Base-by-base conservation (phyloP, 2,797 vertebrate species). In the Cyclura pinguis region DNA sequence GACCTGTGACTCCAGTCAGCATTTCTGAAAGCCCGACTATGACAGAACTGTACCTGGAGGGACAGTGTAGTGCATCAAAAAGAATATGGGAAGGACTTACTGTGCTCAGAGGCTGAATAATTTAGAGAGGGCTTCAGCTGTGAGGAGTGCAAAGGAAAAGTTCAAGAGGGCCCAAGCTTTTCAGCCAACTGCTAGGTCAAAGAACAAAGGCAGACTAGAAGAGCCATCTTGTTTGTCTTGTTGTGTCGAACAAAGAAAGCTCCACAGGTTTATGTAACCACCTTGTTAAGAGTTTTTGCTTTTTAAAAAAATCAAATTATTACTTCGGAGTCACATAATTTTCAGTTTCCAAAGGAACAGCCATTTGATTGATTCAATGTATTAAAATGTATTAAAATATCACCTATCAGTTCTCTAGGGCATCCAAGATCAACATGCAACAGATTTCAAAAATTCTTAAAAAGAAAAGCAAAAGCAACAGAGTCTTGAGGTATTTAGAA, bases 21-120 rank as follows among this genome's bases (percentile, higher is more conserved):
- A 6, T 87, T 88, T 92, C n/a, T 84, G 47, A 90, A 86, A 80
- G 80, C 55, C 89, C 16, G 59, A 22, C 38, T 83, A 50, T 90
- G 81, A 91, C 59, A n/a, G 32, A 88, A 91, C 87, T 92, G 12
- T 78, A 88, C 16, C 52, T 91, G 87, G 59, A 91, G 62, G 55
- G 57, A 42, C 35, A 90, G 73, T 85, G 59, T 20, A 42, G 57
- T 22, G 1, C 32, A 42, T 67, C 50, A 85, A 84, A 93, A 20
- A 86, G 24, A 89, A 7, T 77, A 88, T 14, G 22, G 69, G 38
- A 59, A 69, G 67, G 85, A 91, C 78, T 69, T 14, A 13, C 35
- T 22, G 29, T 62, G 50, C 32, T 80, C 29, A 84, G 80, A 91
- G 74, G 74, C 18, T 72, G 55, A 29, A 55, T 80, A 92, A 85